Base-by-base conservation (phyloP, 2,797 vertebrate species). In the Parotocinclus haroldoi region DNA sequence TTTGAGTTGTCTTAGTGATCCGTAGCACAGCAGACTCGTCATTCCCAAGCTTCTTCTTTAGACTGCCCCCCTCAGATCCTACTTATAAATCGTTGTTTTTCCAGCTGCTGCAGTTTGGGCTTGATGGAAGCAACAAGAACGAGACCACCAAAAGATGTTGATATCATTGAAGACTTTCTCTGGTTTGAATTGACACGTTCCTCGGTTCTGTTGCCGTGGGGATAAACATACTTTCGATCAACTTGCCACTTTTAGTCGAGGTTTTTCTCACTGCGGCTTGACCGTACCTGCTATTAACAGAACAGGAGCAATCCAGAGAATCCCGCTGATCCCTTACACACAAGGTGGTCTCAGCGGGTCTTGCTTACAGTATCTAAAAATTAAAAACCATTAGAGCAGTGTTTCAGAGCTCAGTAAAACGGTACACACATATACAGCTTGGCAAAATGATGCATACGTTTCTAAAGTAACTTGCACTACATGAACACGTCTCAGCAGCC, bases 161-260 rank as follows among this genome's bases (percentile, higher is more conserved):
- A 86, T 91, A 89, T 89, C 68, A n/a, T 81, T 88, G 89, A 92
- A 89, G 87, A 91, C 85, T 82, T 87, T 88, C 89, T 86, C 56
- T 78, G 78, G 89, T 90, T 84, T 90, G 87, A 87, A 92, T 89
- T 90, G 88, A 87, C 84, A 85, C 71, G 88, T 91, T 92, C 84
- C 84, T 86, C 83, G 85, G 87, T 83, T 80, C 81, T 83, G 84
- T 85, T 88, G 89, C 91, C 92, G 84, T 85, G 73, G 87, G 89
- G 89, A 91, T 92, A 90, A 92, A 92, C 89, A 92, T 89, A 86
- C 88, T 88, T 89, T 89, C 91, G 90, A 91, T 91, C 85, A 90
- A 85, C 85, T 84, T 79, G 74, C 83, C 8, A 76, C 87, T 91
- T 72, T 82, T 85, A 91, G 86, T 84, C 82, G 82, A 89, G 87